phyloP scores from a whole-genome alignment of 2,797 vertebrate genomes.

The Glyptemys insculpta region DNA sequence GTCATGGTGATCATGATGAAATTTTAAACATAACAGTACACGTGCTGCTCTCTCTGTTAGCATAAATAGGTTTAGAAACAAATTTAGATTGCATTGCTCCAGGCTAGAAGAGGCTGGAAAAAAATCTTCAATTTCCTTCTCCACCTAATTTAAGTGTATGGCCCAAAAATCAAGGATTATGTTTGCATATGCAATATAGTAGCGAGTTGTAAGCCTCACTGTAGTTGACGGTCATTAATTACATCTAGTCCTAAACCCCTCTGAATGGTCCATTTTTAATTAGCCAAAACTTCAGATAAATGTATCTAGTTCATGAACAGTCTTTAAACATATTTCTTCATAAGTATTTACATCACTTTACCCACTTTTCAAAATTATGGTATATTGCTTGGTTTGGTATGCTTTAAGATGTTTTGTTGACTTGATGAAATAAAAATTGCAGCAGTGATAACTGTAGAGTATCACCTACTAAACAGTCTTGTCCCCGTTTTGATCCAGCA shows the following conservation, averaged over 20 bases:
- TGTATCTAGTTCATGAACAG: background rate
- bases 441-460: background rate
- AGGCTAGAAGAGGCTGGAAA: slow-evolving; percentile 15
- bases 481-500: background rate
- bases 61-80: slow-evolving; percentile 16
- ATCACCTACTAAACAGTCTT: background rate
- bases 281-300: background rate
- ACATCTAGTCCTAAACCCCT: background rate
- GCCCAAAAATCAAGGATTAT: background rate
- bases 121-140: slow-evolving; percentile 6
- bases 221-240: background rate
- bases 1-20: background rate
- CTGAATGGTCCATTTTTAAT: background rate
- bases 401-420: background rate
- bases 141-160: background rate
- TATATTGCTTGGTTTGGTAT: background rate
- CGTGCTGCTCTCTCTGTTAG: background rate
- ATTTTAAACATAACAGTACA: background rate
- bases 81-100: background rate
- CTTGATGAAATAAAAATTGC: background rate
- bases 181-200: background rate
- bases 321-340: background rate
- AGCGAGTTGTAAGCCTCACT: background rate
- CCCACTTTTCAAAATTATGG: background rate
- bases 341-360: background rate